These are phyloP conservation scores for Carassius gibelio DNA, from an alignment of 2,113 vertebrate genomes.

Conservation along the genomic window DNA sequence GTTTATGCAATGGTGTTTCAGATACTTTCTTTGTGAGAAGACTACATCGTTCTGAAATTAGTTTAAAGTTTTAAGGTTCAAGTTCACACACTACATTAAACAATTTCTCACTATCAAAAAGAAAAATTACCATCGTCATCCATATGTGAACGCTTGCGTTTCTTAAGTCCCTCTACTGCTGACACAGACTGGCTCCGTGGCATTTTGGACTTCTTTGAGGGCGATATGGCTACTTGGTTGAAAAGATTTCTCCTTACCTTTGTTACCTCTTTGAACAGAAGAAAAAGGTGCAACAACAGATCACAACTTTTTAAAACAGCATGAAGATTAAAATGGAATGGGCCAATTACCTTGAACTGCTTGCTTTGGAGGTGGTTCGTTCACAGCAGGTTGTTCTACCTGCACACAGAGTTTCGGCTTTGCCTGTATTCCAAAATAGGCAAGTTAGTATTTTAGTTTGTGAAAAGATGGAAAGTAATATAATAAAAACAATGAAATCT, in stretches of 20 bases:
- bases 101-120: neutral
- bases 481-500: conserved; percentile 51
- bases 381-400: conserved; percentile 67
- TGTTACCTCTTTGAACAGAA: conserved; percentile 82
- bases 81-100: neutral
- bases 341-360: conserved; percentile 81
- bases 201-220: conserved; percentile 83
- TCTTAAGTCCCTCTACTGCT: conserved; percentile 82
- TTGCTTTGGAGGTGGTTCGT: conserved; percentile 76
- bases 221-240: conserved; percentile 80
- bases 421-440: conserved; percentile 57
- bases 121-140: conserved; percentile 62
- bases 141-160: conserved; percentile 65
- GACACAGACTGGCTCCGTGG: conserved; percentile 90
- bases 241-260: conserved; percentile 96
- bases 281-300: conserved; percentile 15
- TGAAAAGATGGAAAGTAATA: neutral
- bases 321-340: conserved; percentile 1
- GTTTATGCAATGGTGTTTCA: conserved; percentile 91
- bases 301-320: neutral
- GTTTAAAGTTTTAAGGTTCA: neutral
- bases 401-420: conserved; percentile 59
- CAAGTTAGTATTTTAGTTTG: neutral
- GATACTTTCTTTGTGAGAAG: conserved; percentile 87
- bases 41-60: conserved; percentile 76